Conservation (phyloP, 2,797 vertebrate species). For the Peromyscus eremicus region DNA sequence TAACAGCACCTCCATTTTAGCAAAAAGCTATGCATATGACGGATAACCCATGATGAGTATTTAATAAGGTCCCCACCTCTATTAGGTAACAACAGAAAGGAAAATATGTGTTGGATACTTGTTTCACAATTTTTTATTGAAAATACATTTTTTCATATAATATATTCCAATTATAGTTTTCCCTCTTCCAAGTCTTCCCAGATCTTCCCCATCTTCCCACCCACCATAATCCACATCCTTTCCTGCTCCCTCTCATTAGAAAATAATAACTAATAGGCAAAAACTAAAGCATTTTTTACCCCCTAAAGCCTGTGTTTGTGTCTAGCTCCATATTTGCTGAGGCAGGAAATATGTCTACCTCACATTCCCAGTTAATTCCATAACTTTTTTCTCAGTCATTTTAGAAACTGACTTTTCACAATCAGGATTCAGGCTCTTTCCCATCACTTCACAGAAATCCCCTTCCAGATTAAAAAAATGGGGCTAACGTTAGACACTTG, state of each 20-base stretch:
- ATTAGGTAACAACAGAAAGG: not conserved
- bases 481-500: not conserved
- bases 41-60: not conserved
- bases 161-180: not conserved
- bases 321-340: not conserved
- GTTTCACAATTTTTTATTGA: not conserved
- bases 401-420: not conserved
- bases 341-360: constrained; percentile 6
- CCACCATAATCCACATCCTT: not conserved
- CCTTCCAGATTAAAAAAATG: not conserved
- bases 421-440: not conserved
- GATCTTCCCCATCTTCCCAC: no score
- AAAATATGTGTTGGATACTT: not conserved
- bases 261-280: not conserved
- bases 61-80: not conserved
- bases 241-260: not conserved
- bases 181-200: not conserved
- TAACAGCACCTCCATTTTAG: not conserved
- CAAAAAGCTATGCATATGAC: not conserved
- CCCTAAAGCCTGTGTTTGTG: not conserved
- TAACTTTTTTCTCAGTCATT: not conserved
- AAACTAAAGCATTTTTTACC: not conserved
- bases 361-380: not conserved
- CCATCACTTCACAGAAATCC: not conserved
- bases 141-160: not conserved